Percentiles rank a stretch among this genome's conserved stretches.
phyloP scores from a whole-genome alignment of 2,113 vertebrate species.

The Phoenicopterus ruber region DNA sequence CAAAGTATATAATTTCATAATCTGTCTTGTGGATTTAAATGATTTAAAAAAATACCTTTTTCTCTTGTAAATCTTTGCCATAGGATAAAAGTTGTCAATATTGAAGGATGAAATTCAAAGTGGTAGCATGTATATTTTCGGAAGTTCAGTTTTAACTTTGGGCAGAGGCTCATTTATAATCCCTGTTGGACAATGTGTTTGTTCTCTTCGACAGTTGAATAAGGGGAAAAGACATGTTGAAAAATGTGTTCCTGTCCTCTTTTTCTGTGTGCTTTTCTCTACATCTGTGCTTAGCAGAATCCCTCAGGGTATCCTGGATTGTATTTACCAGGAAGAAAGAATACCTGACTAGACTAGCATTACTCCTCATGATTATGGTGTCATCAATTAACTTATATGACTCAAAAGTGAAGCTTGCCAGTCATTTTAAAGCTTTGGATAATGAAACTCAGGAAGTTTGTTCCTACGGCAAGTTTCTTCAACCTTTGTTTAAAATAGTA shows the following conservation, averaged over 20 bases:
- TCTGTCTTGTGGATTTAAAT: background rate
- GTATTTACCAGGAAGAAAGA: conserved; percentile 60
- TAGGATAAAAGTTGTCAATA: background rate
- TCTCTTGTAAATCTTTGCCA: background rate
- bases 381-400: conserved; percentile 57
- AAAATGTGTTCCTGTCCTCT: conserved; percentile 69
- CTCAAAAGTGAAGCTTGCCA: conserved; percentile 58
- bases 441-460: conserved; percentile 46
- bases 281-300: conserved; percentile 60
- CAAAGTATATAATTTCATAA: background rate
- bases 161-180: conserved; percentile 64
- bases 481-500: conserved; percentile 41
- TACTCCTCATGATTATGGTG: conserved; percentile 36
- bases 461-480: conserved; percentile 48
- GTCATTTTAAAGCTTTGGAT: conserved; percentile 52
- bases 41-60: background rate
- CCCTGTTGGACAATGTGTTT: conserved; percentile 49
- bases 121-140: background rate
- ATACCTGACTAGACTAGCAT: conserved; percentile 63
- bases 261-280: conserved; percentile 56
- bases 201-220: conserved; percentile 68
- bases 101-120: background rate
- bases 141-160: conserved; percentile 38
- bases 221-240: conserved; percentile 67
- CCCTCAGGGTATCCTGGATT: conserved; percentile 61